A percentile compares a stretch with the other conserved stretches of the same genome.
These are phyloP conservation scores for Kradibia gibbosae DNA, from an alignment of 1,140 invertebrate genomes.

Conservation along the genomic window DNA sequence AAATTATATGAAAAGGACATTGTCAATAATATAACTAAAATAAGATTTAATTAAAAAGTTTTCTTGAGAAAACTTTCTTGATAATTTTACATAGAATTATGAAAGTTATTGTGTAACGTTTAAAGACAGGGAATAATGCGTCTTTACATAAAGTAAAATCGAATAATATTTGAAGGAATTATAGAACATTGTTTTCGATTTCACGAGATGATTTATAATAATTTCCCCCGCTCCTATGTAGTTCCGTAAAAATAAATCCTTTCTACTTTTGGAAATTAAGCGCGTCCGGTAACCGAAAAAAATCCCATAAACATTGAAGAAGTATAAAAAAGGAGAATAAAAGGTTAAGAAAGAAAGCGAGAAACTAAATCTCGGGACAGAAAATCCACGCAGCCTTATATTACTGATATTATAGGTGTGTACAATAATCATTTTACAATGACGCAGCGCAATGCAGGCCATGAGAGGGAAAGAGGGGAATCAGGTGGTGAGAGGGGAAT, in stretches of 20 bases:
- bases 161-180: background rate
- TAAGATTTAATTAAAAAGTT: too few relatives aligned
- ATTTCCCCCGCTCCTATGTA: background rate
- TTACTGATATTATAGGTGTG: slow-evolving; percentile 1
- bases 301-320: background rate
- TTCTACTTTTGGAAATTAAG: background rate
- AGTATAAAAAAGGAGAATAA: background rate
- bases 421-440: slow-evolving; percentile 21
- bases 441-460: background rate
- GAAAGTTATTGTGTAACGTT: too few relatives aligned
- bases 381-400: background rate
- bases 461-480: background rate
- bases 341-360: background rate
- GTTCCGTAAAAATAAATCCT: background rate
- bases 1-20: too few relatives aligned
- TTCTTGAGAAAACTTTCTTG: too few relatives aligned
- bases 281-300: background rate
- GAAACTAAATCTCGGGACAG: background rate
- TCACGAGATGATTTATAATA: background rate
- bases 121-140: too few relatives aligned
- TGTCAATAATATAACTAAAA: too few relatives aligned
- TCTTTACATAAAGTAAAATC: background rate
- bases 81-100: too few relatives aligned
- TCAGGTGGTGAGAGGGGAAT: background rate
- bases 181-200: background rate